Evolutionary conservation across 2,113 vertebrate species (phyloP).

Genomic region (Cyanoramphus novaezelandiae): DNA sequence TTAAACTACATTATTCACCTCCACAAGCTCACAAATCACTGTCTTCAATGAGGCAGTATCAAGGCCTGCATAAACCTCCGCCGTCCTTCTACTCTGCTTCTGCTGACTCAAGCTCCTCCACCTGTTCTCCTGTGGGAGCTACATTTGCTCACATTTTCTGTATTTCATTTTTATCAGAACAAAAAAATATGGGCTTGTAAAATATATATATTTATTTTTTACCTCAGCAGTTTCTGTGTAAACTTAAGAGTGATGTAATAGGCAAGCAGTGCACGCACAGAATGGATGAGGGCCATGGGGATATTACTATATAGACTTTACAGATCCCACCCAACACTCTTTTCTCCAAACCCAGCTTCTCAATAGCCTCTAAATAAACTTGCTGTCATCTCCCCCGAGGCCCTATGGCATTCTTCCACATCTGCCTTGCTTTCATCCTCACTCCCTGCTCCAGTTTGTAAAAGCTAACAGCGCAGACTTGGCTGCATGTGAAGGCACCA

Average conservation of each 20-base stretch:
- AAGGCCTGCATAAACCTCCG: slow-evolving; percentile 33
- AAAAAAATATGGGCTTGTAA: background rate
- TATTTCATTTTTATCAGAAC: background rate
- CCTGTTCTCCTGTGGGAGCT: background rate
- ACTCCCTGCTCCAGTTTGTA: background rate
- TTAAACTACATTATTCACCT: slow-evolving; percentile 18
- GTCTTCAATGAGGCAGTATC: background rate
- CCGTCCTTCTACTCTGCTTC: background rate
- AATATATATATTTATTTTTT: background rate
- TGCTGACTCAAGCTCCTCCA: slow-evolving; percentile 29
- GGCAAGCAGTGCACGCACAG: background rate
- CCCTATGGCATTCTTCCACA: background rate
- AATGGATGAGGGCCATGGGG: background rate
- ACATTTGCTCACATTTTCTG: background rate
- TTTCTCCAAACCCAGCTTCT: background rate
- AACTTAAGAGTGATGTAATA: background rate
- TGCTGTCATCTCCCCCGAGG: background rate
- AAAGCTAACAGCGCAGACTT: background rate
- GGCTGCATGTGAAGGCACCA: background rate
- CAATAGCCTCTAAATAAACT: background rate
- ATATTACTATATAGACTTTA: background rate
- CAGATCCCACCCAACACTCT: background rate
- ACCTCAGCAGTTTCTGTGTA: background rate
- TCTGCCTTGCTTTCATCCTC: background rate
- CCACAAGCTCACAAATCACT: background rate